Base-by-base conservation (phyloP, 2,888 invertebrate genomes). In the Drosophila incognita region DNA sequence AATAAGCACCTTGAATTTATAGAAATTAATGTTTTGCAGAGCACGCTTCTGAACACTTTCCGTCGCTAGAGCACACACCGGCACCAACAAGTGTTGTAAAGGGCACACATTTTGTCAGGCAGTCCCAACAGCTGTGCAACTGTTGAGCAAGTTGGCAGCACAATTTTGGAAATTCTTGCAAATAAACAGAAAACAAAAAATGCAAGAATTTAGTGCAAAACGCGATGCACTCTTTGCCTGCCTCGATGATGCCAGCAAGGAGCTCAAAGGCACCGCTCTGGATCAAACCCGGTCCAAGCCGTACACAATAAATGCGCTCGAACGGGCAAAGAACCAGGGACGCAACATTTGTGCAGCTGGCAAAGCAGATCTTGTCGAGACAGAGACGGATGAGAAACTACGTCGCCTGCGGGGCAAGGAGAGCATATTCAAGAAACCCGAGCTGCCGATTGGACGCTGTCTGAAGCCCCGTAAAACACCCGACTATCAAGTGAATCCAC, bases 341-440 rank as follows among this genome's bases (percentile, higher is more conserved):
- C 65, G 64, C 5, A 74, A 67, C 52, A 60, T 84, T 46, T 60
- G 69, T 0, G 40, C 56, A 2, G 76, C 76, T 46, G 66, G 68
- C 49, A 15, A 24, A 46, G 24, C 2, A 24, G 27, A 46, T 46
- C 15, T 24, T 8, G 69, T 4, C 18, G 56, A 38, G n/a, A 79
- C 10, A 49, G 65, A 0, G 53, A 69, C 27, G 5, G 77, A 84
- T 11, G 86, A 83, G 10, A 81, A 76, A 4, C 66, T 92, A 4
- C 83, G 85, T 1, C 90, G 89, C 29, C 81, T 93, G 68, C 87
- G 91, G 1, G 93, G 93, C 36, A 93, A 95, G 87, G 96, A 97
- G 90, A 97, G 97, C 90, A 96, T 97, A 78, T 97, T 96, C 83
- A 97, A 97, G 91, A 94, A 95, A 70, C 96, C 96, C 2, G 95